A percentile compares a stretch with the other conserved stretches of the same genome.
Conservation (phyloP, 2,888 invertebrate genomes). For the Meteorus colon region DNA sequence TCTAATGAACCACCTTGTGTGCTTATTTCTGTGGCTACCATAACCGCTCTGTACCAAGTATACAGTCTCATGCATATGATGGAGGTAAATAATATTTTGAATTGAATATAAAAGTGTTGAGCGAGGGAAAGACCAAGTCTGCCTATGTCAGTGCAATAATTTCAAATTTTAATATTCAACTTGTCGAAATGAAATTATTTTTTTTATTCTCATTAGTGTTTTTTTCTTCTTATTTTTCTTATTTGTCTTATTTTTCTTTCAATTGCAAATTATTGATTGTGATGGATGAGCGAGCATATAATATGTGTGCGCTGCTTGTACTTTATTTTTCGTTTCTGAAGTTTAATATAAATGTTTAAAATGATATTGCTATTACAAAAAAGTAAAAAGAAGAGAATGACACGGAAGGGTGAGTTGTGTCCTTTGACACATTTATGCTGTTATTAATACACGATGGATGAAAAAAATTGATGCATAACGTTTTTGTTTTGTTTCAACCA, state of each 20-base stretch:
- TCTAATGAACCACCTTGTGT: conserved; percentile 74
- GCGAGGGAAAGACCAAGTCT: background rate
- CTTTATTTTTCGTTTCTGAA: background rate
- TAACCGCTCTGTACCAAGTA: conserved; percentile 64
- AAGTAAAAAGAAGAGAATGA: background rate
- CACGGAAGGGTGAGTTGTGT: background rate
- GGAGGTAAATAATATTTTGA: conserved; percentile 9
- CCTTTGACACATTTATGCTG: background rate
- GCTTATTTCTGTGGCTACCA: conserved; percentile 70
- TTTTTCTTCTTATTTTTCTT: no score
- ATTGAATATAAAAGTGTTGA: background rate
- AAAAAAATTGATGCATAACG: background rate
- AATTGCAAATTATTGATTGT: no score
- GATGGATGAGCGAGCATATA: background rate
- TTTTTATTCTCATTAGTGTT: background rate
- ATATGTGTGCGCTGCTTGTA: background rate
- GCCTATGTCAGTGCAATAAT: no score
- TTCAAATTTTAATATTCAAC: background rate
- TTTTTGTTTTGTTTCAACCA: conserved; percentile 4
- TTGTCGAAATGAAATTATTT: background rate
- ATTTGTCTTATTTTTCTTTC: no score
- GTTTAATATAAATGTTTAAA: background rate
- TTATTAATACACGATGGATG: conserved; percentile 6
- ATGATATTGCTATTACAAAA: background rate
- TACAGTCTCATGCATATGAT: conserved; percentile 2